These are phyloP conservation scores for Drosophila greeni DNA, from an alignment of 2,888 invertebrate species.

Conservation along the genomic window DNA sequence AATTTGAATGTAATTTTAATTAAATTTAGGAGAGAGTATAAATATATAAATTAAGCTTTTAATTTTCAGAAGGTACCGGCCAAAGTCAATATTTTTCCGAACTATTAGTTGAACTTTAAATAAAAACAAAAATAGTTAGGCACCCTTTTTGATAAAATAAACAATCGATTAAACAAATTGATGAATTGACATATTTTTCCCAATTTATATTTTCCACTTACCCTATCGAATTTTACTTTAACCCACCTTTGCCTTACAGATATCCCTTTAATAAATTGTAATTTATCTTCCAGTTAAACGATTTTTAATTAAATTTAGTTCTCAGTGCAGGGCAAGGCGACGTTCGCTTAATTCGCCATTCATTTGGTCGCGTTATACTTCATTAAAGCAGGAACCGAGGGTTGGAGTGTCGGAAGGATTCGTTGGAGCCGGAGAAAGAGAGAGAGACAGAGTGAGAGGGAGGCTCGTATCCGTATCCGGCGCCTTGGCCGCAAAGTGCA, in stretches of 20 bases:
- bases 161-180: not conserved
- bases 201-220: not conserved
- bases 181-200: too few relatives aligned
- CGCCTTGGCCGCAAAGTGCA: constrained; percentile 69
- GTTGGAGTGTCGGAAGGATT: constrained; percentile 7
- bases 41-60: too few relatives aligned
- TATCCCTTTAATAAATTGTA: not conserved
- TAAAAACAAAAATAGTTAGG: not conserved
- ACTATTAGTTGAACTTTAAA: not conserved
- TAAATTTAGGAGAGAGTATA: not conserved
- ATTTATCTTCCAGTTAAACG: not conserved
- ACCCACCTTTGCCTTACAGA: too few relatives aligned
- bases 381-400: constrained; percentile 64
- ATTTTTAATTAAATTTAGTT: constrained; percentile 13
- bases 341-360: constrained; percentile 74
- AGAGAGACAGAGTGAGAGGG: not conserved
- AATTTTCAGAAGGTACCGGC: too few relatives aligned
- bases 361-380: constrained; percentile 71
- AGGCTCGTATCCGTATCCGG: constrained; percentile 53
- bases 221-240: not conserved
- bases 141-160: not conserved
- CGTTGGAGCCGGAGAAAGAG: not conserved
- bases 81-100: too few relatives aligned
- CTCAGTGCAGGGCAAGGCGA: constrained; percentile 53
- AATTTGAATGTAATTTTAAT: not conserved